phyloP scores from a whole-genome alignment of 2,797 vertebrate genomes.

The Allenopithecus nigroviridis region DNA sequence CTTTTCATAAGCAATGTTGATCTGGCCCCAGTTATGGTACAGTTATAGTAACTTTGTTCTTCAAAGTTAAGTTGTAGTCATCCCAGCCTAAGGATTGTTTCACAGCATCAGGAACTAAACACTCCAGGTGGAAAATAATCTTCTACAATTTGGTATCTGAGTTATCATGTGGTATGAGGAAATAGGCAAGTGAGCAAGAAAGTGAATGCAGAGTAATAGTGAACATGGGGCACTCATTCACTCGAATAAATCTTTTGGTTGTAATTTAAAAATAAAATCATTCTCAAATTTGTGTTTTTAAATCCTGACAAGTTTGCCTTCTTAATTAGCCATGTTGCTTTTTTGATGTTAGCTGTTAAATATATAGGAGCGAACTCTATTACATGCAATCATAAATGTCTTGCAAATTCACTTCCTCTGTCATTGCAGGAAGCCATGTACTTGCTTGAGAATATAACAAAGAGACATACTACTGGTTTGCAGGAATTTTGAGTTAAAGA shows the following conservation, averaged over 20 bases:
- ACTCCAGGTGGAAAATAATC: slow-evolving; percentile 31
- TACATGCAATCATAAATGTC: background rate
- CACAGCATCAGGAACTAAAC: slow-evolving; percentile 30
- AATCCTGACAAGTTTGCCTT: background rate
- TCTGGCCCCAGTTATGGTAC: slow-evolving; percentile 8
- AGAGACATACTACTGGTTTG: background rate
- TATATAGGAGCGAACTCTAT: background rate
- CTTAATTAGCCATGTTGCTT: background rate
- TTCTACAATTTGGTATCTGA: slow-evolving; percentile 41
- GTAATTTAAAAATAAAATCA: slow-evolving; percentile 44
- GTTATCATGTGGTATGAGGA: slow-evolving; percentile 33
- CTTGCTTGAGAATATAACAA: background rate
- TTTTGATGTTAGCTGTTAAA: background rate
- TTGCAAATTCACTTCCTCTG: background rate
- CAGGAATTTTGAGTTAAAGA: background rate
- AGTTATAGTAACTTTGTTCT: slow-evolving; percentile 42
- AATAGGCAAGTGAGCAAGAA: slow-evolving; percentile 36
- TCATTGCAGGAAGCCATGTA: background rate
- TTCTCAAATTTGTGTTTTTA: background rate
- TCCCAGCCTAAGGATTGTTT: slow-evolving; percentile 30
- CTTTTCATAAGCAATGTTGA: slow-evolving; percentile 49
- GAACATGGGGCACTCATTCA: background rate
- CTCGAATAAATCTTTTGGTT: slow-evolving; percentile 14
- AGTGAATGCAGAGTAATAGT: background rate
- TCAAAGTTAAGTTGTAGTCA: slow-evolving; percentile 23